Conservation (phyloP, 2,113 vertebrate genomes). For the Upupa epops region DNA sequence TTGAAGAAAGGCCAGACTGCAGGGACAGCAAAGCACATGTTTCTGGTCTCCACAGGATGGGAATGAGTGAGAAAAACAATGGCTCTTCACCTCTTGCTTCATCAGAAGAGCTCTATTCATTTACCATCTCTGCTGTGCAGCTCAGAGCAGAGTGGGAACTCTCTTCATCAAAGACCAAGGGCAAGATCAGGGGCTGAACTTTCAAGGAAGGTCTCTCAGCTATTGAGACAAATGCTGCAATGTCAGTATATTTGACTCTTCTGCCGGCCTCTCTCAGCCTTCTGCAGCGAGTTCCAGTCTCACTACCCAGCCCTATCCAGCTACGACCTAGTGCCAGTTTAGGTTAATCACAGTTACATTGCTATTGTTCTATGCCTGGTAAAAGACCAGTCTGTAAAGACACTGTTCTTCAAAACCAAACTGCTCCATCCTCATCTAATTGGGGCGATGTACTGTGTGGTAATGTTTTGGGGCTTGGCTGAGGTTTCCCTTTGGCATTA, state of each 20-base stretch:
- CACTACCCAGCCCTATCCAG: neutral
- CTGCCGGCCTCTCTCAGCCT: neutral
- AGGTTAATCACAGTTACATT: neutral
- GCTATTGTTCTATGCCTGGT: neutral
- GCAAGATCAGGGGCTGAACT: neutral
- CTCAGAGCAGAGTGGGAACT: neutral
- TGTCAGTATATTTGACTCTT: neutral
- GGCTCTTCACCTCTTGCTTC: constrained; percentile 44
- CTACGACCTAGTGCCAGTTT: neutral
- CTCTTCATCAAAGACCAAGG: constrained; percentile 2
- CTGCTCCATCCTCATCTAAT: neutral
- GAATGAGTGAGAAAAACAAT: constrained; percentile 50
- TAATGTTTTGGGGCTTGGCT: neutral
- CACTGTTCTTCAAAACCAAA: neutral
- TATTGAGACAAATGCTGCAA: neutral
- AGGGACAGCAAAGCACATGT: constrained; percentile 62
- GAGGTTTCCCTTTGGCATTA: neutral
- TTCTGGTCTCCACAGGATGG: constrained; percentile 48
- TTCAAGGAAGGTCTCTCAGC: neutral
- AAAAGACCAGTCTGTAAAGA: neutral
- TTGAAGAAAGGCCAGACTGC: constrained; percentile 64
- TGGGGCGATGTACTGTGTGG: neutral
- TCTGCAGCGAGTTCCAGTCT: neutral
- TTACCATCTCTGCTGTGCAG: neutral
- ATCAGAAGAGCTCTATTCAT: neutral